Percentiles rank a stretch among this genome's conserved stretches.
These are phyloP conservation scores for Meiosimyza decipiens DNA, from an alignment of 2,888 invertebrate species.

Conservation along the genomic window DNA sequence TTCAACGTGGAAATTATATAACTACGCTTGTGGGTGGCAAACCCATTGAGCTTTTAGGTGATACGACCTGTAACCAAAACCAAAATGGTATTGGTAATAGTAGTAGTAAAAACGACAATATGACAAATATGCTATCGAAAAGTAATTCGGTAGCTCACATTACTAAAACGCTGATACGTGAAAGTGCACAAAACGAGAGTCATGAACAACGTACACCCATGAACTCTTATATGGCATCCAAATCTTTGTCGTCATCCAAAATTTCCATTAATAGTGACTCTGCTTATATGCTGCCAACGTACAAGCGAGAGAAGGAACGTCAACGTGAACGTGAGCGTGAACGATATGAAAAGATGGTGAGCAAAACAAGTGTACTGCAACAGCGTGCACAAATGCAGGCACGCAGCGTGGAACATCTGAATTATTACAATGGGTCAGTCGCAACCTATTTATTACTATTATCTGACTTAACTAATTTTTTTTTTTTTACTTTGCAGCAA, in stretches of 20 bases:
- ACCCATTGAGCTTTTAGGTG: constrained; percentile 62
- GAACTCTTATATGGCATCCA: constrained; percentile 53
- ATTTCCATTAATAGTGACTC: constrained; percentile 66
- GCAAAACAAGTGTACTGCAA: constrained; percentile 47
- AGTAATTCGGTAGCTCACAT: constrained; percentile 54
- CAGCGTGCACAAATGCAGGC: constrained; percentile 58
- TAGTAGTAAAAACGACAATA: constrained; percentile 2
- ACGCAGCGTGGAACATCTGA: constrained; percentile 65
- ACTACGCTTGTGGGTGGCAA: constrained; percentile 75
- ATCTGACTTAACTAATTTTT: neutral
- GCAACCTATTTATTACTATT: neutral
- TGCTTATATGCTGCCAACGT: constrained; percentile 54
- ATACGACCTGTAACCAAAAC: constrained; percentile 38
- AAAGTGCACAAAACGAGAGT: constrained; percentile 58
- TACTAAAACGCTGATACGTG: constrained; percentile 65
- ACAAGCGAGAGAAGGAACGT: constrained; percentile 60
- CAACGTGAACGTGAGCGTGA: constrained; percentile 52
- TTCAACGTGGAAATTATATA: constrained; percentile 84
- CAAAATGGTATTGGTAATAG: constrained; percentile 27
- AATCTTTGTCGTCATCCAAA: constrained; percentile 64
- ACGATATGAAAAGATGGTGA: constrained; percentile 49
- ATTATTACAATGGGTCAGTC: constrained; percentile 61
- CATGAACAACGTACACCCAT: constrained; percentile 43
- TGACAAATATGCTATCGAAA: constrained; percentile 41
- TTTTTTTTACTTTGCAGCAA: constrained; percentile 46